Conservation (phyloP, 1,140 invertebrate genomes). For the Calephelis virginiensis region DNA sequence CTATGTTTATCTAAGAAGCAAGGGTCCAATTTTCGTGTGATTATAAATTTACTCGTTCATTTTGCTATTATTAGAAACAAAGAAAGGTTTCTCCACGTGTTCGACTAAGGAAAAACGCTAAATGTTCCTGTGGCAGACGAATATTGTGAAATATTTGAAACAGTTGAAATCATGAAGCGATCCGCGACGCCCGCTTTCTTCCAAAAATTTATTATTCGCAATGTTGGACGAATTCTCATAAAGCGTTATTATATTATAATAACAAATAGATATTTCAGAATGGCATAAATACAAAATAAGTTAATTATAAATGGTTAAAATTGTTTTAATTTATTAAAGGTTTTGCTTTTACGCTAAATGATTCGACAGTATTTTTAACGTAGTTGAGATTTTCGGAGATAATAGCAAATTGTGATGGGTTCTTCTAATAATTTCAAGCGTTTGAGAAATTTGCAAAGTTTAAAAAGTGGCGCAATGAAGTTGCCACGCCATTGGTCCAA, state of each 20-base stretch:
- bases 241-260: too few relatives aligned
- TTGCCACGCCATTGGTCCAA: slow-evolving; percentile 79
- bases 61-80: too few relatives aligned
- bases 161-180: slow-evolving; percentile 6
- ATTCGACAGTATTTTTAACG: too few relatives aligned
- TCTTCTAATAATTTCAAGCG: slow-evolving; percentile 30
- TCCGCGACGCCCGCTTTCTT: not conserved
- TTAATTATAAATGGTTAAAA: not conserved
- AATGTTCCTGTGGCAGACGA: slow-evolving; percentile 4
- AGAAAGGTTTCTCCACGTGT: too few relatives aligned
- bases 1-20: too few relatives aligned
- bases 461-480: slow-evolving; percentile 67
- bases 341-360: too few relatives aligned
- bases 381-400: not conserved
- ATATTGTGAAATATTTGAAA: not conserved
- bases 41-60: too few relatives aligned
- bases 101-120: too few relatives aligned
- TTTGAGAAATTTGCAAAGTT: slow-evolving; percentile 45
- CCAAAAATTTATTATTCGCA: not conserved
- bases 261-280: not conserved
- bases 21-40: too few relatives aligned
- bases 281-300: not conserved
- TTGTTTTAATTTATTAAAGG: not conserved
- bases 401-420: slow-evolving; percentile 30
- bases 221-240: not conserved